phyloP scores from a whole-genome alignment of 1,140 invertebrate genomes.

The Drosophila willistoni region DNA sequence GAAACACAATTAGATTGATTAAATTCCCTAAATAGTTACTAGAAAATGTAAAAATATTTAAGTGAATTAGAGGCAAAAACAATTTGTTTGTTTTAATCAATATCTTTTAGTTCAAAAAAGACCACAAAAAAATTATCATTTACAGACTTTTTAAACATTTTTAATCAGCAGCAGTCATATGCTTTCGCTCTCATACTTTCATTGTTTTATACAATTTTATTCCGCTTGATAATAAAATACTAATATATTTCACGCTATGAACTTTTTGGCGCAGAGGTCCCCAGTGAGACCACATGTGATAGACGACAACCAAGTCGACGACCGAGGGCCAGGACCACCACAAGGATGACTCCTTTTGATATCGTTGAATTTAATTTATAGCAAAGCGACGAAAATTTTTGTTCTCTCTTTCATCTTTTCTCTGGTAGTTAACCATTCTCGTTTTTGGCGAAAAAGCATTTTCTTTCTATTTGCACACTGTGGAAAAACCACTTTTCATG shows the following conservation, averaged over 20 bases:
- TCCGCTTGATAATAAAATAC: constrained; percentile 57
- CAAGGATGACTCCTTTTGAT: constrained; percentile 35
- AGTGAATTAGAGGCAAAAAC: neutral
- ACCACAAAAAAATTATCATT: neutral
- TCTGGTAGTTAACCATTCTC: constrained; percentile 25
- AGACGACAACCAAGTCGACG: constrained; percentile 45
- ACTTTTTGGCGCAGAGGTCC: constrained; percentile 43
- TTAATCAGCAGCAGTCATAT: neutral
- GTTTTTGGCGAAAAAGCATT: constrained; percentile 44
- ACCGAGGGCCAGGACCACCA: constrained; percentile 32
- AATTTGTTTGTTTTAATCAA: no score
- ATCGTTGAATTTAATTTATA: constrained; percentile 60
- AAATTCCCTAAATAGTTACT: neutral
- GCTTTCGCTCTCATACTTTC: neutral
- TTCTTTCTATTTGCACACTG: constrained; percentile 57
- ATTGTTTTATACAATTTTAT: constrained; percentile 28
- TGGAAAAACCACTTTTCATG: constrained; percentile 77
- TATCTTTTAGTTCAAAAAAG: neutral
- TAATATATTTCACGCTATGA: constrained; percentile 68
- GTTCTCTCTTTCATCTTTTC: constrained; percentile 22
- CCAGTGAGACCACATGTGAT: constrained; percentile 56
- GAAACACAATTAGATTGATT: neutral
- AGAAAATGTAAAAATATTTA: neutral
- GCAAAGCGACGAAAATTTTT: constrained; percentile 62
- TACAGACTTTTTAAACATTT: neutral